phyloP scores from a whole-genome alignment of 2,888 invertebrate genomes.

The Acleris literana region DNA sequence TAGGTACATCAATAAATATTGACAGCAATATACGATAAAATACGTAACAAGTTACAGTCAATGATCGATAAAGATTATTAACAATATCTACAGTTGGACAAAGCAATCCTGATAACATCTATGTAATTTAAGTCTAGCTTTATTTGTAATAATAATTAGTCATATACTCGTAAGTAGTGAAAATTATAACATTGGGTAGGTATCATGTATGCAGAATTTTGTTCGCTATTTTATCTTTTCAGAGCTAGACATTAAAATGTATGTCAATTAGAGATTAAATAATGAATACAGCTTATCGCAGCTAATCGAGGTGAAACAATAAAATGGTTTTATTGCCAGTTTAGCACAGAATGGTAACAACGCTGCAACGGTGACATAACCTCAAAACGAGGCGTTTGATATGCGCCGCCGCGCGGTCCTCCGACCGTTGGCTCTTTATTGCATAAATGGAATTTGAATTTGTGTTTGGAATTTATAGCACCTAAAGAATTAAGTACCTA shows the following conservation, averaged over 20 bases:
- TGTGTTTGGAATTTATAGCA: not conserved
- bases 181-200: not conserved
- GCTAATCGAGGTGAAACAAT: not conserved
- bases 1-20: not conserved
- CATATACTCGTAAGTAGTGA: not conserved
- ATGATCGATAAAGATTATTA: not conserved
- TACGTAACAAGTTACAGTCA: not conserved
- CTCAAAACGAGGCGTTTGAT: slow-evolving; percentile 8
- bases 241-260: not conserved
- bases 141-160: too few species aligned
- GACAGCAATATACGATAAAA: not conserved
- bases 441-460: slow-evolving; percentile 26
- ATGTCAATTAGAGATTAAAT: slow-evolving; percentile 1
- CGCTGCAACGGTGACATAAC: slow-evolving; percentile 29
- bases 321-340: not conserved
- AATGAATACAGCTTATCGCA: not conserved
- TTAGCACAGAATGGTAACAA: not conserved
- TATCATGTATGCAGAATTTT: not conserved
- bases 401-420: slow-evolving; percentile 7
- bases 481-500: not conserved
- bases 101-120: too few species aligned
- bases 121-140: too few species aligned
- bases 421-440: slow-evolving; percentile 12
- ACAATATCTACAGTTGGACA: too few species aligned
- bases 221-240: not conserved